Percentiles rank a stretch among this genome's conserved stretches.
These are phyloP conservation scores for Zygogramma bicolorata DNA, from an alignment of 2,888 invertebrate genomes.

Conservation along the genomic window DNA sequence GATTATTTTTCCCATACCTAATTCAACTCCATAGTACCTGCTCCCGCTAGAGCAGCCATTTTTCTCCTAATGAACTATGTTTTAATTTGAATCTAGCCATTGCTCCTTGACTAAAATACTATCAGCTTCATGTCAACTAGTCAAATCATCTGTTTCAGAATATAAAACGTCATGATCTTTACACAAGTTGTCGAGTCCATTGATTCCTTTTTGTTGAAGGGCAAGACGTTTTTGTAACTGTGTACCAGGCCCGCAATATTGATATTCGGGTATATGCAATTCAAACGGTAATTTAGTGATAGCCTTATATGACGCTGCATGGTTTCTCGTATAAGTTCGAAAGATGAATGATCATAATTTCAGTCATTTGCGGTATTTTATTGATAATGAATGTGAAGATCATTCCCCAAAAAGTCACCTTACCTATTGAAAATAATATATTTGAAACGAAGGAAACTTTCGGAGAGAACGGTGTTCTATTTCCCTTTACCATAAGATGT, in stretches of 20 bases:
- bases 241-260: neutral
- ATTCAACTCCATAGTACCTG: neutral
- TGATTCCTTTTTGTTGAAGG: neutral
- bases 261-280: neutral
- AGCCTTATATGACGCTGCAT: neutral
- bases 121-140: neutral
- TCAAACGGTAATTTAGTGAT: neutral
- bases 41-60: neutral
- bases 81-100: too few relatives aligned
- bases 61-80: neutral
- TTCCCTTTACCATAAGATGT: slow-evolving; percentile 14
- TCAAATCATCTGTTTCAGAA: neutral
- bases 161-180: too few relatives aligned
- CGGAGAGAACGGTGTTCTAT: neutral
- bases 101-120: neutral
- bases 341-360: neutral
- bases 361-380: neutral
- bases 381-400: neutral
- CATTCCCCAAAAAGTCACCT: too few relatives aligned
- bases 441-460: too few relatives aligned
- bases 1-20: neutral
- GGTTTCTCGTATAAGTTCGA: neutral
- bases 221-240: neutral
- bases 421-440: too few relatives aligned
- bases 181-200: neutral